phyloP scores from a whole-genome alignment of 2,797 vertebrate genomes.

The Enteromius anoplus region DNA sequence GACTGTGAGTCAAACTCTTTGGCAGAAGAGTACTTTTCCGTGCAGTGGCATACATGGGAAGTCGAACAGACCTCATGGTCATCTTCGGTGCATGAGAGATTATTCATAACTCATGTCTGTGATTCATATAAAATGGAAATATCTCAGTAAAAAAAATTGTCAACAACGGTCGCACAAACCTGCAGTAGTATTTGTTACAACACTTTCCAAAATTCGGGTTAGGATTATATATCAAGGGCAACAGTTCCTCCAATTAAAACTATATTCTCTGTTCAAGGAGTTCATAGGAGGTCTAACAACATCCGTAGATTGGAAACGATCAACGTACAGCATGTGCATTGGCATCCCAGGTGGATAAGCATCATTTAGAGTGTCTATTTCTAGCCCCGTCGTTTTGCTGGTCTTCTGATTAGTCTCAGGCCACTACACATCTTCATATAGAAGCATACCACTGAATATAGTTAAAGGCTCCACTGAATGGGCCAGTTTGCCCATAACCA shows the following conservation, averaged over 20 bases:
- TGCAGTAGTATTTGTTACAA: constrained; percentile 62
- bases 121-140: constrained; percentile 53
- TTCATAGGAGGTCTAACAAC: constrained; percentile 55
- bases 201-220: constrained; percentile 51
- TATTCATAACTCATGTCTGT: constrained; percentile 54
- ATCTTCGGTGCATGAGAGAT: constrained; percentile 49
- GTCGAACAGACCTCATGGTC: constrained; percentile 54
- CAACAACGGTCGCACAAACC: constrained; percentile 44
- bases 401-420: constrained; percentile 24
- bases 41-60: constrained; percentile 51
- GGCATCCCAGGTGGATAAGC: constrained; percentile 9
- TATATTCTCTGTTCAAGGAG: constrained; percentile 56
- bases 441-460: constrained; percentile 87
- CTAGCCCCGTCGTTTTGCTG: constrained; percentile 50
- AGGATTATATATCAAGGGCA: constrained; percentile 54
- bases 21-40: constrained; percentile 49
- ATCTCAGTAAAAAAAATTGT: constrained; percentile 45
- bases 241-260: constrained; percentile 45
- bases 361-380: constrained; percentile 48
- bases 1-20: constrained; percentile 53
- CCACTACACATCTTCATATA: constrained; percentile 78
- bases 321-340: constrained; percentile 1
- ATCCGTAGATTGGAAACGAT: constrained; percentile 36
- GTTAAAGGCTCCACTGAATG: constrained; percentile 92
- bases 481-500: constrained; percentile 91